Percentiles rank a stretch among this genome's conserved stretches.
Conservation (phyloP, 2,888 invertebrate species). For the Eupithecia subfuscata region DNA sequence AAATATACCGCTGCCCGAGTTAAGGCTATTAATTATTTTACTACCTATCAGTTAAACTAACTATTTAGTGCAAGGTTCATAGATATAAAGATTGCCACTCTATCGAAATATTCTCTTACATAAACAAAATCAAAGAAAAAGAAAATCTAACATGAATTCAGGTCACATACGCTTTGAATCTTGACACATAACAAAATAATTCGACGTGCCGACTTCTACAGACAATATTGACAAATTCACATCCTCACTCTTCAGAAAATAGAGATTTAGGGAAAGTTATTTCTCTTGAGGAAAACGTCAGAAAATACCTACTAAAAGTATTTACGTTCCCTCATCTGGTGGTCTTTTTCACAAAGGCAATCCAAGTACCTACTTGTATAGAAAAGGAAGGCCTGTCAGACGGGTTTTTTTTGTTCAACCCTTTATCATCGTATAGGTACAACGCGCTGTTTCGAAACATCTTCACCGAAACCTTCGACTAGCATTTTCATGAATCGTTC, state of each 20-base stretch:
- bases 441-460: conserved; percentile 60
- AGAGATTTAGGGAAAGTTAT: conserved; percentile 28
- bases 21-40: not conserved
- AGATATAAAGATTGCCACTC: not conserved
- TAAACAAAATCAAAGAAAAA: not conserved
- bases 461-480: conserved; percentile 65
- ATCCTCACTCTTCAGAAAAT: conserved; percentile 14
- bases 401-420: conserved; percentile 59
- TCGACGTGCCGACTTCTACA: conserved; percentile 30
- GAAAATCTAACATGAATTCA: not conserved
- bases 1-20: not conserved
- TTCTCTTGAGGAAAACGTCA: conserved; percentile 34
- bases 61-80: not conserved
- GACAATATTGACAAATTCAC: conserved; percentile 28
- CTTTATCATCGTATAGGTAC: conserved; percentile 48
- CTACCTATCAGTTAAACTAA: not conserved
- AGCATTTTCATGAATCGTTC: conserved; percentile 74
- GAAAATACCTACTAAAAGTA: conserved; percentile 24
- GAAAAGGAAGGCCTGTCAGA: conserved; percentile 43
- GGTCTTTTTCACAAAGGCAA: conserved; percentile 43
- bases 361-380: conserved; percentile 44
- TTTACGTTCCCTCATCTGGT: conserved; percentile 30
- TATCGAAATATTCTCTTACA: not conserved
- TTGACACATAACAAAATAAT: conserved; percentile 9
- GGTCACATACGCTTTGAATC: conserved; percentile 1